These are phyloP conservation scores for Zaprionus vittiger DNA, from an alignment of 1,140 invertebrate species.

Conservation along the genomic window DNA sequence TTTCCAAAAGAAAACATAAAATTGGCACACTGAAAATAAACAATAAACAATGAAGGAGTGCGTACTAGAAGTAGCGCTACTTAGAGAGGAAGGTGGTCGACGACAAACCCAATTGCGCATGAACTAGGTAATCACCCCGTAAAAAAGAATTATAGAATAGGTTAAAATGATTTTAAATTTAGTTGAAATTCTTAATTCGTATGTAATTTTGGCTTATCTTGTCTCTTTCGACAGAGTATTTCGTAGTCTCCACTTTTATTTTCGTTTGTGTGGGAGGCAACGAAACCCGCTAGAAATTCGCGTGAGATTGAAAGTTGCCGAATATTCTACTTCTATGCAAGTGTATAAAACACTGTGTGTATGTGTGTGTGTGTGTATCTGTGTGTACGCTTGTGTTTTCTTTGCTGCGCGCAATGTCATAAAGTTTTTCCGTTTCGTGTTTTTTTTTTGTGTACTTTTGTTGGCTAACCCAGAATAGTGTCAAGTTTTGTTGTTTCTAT, in stretches of 20 bases:
- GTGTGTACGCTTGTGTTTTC: slow-evolving; percentile 7
- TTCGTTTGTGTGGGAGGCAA: slow-evolving; percentile 7
- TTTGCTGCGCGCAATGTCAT: slow-evolving; percentile 50
- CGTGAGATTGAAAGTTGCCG: slow-evolving; percentile 67
- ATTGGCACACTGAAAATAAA: slow-evolving; percentile 76
- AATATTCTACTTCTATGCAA: slow-evolving; percentile 30
- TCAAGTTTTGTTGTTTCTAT: slow-evolving; percentile 55
- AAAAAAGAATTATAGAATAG: slow-evolving; percentile 10
- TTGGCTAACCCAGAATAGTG: slow-evolving; percentile 60
- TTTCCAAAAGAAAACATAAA: slow-evolving; percentile 60
- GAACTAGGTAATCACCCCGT: slow-evolving; percentile 5
- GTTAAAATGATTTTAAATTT: neutral
- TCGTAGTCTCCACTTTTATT: neutral
- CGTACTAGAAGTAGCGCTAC: slow-evolving; percentile 50
- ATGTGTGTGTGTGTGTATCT: neutral
- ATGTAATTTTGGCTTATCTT: neutral
- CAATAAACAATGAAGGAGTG: slow-evolving; percentile 62
- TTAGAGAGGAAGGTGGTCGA: slow-evolving; percentile 21
- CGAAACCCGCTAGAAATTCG: slow-evolving; percentile 30
- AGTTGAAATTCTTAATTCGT: neutral
- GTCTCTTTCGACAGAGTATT: slow-evolving; percentile 15
- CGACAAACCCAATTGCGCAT: neutral
- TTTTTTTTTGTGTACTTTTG: slow-evolving; percentile 48
- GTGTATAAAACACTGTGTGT: neutral
- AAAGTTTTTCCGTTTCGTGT: slow-evolving; percentile 58